These are phyloP conservation scores for Rhopilema esculentum DNA, from an alignment of 30 jellyfish, hydroid and myxozoan species.

Conservation along the genomic window DNA sequence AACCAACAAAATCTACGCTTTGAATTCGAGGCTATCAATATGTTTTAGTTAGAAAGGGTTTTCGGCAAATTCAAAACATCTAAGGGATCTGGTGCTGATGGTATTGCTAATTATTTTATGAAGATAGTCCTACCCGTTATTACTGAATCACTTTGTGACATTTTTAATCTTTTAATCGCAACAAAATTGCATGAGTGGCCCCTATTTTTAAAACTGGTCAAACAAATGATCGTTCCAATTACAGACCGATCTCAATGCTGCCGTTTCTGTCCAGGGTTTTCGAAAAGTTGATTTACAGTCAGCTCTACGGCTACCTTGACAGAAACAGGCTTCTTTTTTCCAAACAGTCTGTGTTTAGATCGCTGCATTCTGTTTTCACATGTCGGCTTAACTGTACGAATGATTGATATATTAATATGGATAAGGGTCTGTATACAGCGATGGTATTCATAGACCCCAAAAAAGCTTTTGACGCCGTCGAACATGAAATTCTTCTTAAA, in stretches of 20 bases:
- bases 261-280: no score
- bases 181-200: conserved; percentile 42
- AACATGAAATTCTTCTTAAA: background rate
- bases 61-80: conserved; percentile 24
- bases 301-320: background rate
- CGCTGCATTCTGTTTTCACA: background rate
- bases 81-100: conserved; percentile 51
- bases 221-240: no score
- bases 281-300: no score
- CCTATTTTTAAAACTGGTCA: no score
- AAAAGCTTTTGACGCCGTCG: no score
- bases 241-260: no score
- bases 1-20: conserved; percentile 41
- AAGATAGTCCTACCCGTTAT: conserved; percentile 20
- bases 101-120: conserved; percentile 45
- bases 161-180: conserved; percentile 42
- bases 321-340: background rate
- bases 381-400: conserved; percentile 1
- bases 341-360: conserved; percentile 1
- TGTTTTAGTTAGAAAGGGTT: conserved; percentile 22
- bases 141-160: conserved; percentile 43
- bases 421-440: background rate
- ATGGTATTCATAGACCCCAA: background rate
- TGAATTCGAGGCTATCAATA: conserved; percentile 27
- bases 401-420: background rate